Evolutionary conservation across 2,888 invertebrate genomes (phyloP).

Genomic region (Lochmaea crataegi): DNA sequence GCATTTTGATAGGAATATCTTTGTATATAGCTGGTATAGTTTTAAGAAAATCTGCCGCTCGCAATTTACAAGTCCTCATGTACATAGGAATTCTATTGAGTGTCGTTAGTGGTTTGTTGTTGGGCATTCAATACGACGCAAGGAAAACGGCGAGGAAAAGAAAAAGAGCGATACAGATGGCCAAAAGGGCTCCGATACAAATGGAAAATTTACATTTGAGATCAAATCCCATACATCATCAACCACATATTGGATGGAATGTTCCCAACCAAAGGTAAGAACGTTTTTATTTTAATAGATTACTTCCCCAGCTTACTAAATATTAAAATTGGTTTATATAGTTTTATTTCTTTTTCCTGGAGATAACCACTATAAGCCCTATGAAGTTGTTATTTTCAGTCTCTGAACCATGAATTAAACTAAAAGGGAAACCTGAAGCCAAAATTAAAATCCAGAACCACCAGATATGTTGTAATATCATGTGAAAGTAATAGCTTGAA

Average conservation of each 20-base stretch:
- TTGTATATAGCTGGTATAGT: conserved; percentile 75
- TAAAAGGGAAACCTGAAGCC: no score
- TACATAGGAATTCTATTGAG: conserved; percentile 74
- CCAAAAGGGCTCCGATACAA: conserved; percentile 58
- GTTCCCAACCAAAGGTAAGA: conserved; percentile 49
- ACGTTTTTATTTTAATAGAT: background rate
- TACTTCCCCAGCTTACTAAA: background rate
- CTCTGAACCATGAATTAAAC: no score
- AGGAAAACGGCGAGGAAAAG: conserved; percentile 55
- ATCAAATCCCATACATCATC: conserved; percentile 48
- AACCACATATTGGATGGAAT: conserved; percentile 39
- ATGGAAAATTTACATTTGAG: conserved; percentile 56
- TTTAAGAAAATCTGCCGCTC: conserved; percentile 72
- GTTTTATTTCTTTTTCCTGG: no score
- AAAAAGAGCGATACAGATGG: conserved; percentile 55
- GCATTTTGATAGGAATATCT: conserved; percentile 74
- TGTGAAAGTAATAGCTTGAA: no score
- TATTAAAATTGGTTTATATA: no score
- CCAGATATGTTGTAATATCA: no score
- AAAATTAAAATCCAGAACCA: no score
- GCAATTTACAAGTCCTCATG: conserved; percentile 74
- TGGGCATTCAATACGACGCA: conserved; percentile 75
- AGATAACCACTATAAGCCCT: no score
- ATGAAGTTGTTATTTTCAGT: no score
- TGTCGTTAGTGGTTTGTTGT: conserved; percentile 72